Base-by-base conservation (phyloP, 30 jellyfish, hydroid and myxozoan genomes). In the Nemopilema nomurai region DNA sequence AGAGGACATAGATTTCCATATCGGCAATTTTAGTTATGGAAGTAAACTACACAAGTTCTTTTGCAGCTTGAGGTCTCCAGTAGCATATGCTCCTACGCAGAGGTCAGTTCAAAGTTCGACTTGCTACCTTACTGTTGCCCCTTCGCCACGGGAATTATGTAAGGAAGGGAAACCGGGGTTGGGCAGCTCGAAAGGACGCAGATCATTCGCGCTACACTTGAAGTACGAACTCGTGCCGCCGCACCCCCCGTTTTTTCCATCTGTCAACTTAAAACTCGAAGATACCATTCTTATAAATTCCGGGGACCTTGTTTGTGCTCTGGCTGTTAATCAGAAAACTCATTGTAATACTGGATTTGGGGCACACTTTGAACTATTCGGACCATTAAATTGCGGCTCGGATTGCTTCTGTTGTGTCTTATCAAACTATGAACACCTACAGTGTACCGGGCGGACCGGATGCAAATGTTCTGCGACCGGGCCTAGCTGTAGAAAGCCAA, bases 161-260 rank as follows among this genome's bases (percentile, higher is more conserved):
- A 74, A 64, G 49, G 24, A 67, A 17, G 62, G 71, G 1, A 32
- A 67, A 25, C 8, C 29, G 7, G 49, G 17, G 31, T 21, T 68
- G 7, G 31, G 63, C 16, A 62, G 8, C 79, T 8, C 16, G 4
- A 9, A 71, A 0, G 22, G 16, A 51, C 73, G 16, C 7, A 27
- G 19, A 19, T 41, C 84, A 8, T 74, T 76, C 33, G 71, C 70
- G 21, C n/a, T 90, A 64, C 91, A 86, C 32, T 51, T 91, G 24
- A 87, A 69, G 19, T 93, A 93, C 80, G 98, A 93, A 74, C 87
- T 89, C 23, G 75, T 89, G 4, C 96, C 97, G 0, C 97, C 96
- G 28, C 88, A 84, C 24, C 97, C 97, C 16, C 98, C 91, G 1
- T 89, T 93, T 63, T 69, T 79, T 51, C 92, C 97, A 22, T 84